Evolutionary conservation across 2,797 vertebrate genomes (phyloP).

Genomic region (Gobio occitaniae): DNA sequence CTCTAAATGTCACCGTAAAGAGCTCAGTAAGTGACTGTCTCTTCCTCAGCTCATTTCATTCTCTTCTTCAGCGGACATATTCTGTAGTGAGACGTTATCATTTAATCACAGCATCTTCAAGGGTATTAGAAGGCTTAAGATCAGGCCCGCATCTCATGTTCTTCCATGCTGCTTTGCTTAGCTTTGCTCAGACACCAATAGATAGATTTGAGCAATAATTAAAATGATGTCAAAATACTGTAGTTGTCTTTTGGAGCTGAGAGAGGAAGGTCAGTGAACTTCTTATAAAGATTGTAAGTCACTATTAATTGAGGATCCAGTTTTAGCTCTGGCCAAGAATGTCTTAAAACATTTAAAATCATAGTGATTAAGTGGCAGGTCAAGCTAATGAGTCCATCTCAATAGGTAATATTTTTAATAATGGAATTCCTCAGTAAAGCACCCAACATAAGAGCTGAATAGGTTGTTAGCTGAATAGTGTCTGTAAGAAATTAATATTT

Average conservation of each 20-base stretch:
- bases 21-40: conserved; percentile 21
- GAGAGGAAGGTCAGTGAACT: background rate
- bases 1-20: conserved; percentile 38
- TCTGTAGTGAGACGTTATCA: conserved; percentile 25
- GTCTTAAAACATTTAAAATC: conserved; percentile 37
- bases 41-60: conserved; percentile 20
- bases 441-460: background rate
- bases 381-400: conserved; percentile 8
- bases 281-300: background rate
- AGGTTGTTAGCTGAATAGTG: background rate
- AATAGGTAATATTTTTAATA: conserved; percentile 11
- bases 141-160: background rate
- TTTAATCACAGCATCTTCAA: conserved; percentile 44
- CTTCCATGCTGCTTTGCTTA: conserved; percentile 12
- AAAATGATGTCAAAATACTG: conserved; percentile 33
- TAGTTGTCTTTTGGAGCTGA: background rate
- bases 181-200: conserved; percentile 3
- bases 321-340: conserved; percentile 30
- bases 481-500: background rate
- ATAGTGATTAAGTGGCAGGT: background rate
- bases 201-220: conserved; percentile 33
- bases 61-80: conserved; percentile 5
- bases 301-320: background rate
- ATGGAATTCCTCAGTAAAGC: conserved; percentile 1
- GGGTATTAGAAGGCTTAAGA: conserved; percentile 30